phyloP scores from a whole-genome alignment of 2,797 vertebrate genomes.

The Trachops cirrhosus region DNA sequence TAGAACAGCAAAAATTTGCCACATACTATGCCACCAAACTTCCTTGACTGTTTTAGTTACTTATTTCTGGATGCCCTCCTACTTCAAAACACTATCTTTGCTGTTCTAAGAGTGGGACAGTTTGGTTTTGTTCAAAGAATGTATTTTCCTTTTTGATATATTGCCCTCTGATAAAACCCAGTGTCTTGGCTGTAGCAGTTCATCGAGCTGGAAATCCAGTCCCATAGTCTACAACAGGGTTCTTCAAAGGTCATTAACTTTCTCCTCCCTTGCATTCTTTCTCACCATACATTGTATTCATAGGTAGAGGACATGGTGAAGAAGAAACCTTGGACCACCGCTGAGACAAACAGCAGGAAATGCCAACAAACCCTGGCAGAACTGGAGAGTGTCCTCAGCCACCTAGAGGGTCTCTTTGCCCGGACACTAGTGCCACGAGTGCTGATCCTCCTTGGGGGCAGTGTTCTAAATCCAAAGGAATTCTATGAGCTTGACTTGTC shows the following conservation, averaged over 20 bases:
- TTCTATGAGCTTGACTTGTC: constrained; percentile 96
- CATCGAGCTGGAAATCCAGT: neutral
- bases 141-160: neutral
- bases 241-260: neutral
- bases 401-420: constrained; percentile 92
- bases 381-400: constrained; percentile 89
- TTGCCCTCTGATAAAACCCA: neutral
- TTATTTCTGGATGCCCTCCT: neutral
- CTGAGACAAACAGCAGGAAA: constrained; percentile 82
- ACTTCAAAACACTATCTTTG: neutral
- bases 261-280: neutral
- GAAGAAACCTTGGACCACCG: constrained; percentile 75
- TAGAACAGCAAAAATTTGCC: neutral
- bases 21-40: neutral
- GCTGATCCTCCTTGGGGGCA: constrained; percentile 93
- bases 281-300: neutral
- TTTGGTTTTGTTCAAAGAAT: neutral
- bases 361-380: constrained; percentile 89
- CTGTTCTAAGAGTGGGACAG: neutral
- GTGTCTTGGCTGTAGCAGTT: neutral
- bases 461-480: constrained; percentile 89
- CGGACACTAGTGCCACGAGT: constrained; percentile 92
- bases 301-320: constrained; percentile 84
- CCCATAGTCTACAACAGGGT: neutral
- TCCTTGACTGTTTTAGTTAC: neutral